Evolutionary conservation across 2,113 vertebrate species (phyloP), one percentile per base, ranked within the genome.

Genomic region (Tachysurus vachellii): DNA sequence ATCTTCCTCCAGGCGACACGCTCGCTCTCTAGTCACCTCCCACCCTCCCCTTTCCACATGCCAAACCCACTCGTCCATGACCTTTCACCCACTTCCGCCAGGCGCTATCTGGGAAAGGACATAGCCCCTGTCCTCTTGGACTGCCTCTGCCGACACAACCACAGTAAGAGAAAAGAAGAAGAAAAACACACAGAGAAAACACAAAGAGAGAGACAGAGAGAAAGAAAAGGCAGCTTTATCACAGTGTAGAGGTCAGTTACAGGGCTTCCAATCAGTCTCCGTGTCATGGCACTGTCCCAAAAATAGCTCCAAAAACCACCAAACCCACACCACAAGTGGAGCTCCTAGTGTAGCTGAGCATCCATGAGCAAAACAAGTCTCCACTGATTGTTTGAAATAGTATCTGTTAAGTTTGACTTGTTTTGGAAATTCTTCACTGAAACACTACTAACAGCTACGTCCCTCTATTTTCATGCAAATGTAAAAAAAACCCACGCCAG

Each of bases 1-100:
- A 86, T 83, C 82, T 88, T 82, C 44, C 81, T 82, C 31, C 14
- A 56, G 73, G 56, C 75, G 28, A 84, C 42, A 61, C 26, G 53
- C 53, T 77, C 4, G 54, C 31, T 68, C 75, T 56, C 83, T 66
- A 36, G 59, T 11, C 44, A 11, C 80, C 83, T 36, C 64, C 56
- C 54, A 50, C 21, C 36, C 62, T 21, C 75, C 50, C 57, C 68
- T 57, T 62, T 17, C n/a, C 64, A 66, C 64, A 84, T 73, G 64
- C 73, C 42, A 88, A 89, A 68, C 73, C 81, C 56, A 62, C 82
- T 57, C 31, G 50, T 61, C 44, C 21, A 82, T 89, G 88, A 91
- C 89, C 91, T 84, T 83, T 92, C 88, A 87, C 91, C 90, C 71
- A 90, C 80, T 91, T 92, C 90, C 81, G 68, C 42, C 36, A 59